Evolutionary conservation across 2,113 vertebrate species (phyloP), one percentile per base, ranked within the genome.

Genomic region (Melanerpes formicivorus): DNA sequence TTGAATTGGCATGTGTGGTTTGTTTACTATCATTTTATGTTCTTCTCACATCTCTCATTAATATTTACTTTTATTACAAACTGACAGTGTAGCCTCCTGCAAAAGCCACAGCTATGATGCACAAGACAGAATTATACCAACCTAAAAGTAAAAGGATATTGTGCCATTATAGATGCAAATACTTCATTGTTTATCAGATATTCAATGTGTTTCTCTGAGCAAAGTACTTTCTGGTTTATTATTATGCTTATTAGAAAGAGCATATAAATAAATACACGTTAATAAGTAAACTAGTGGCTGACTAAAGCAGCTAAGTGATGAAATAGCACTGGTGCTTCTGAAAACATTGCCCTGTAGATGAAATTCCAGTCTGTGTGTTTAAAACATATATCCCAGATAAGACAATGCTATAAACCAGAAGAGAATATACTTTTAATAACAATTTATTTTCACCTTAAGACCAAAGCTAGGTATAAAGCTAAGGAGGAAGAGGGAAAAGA

Each of bases 1-100:
- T 90, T 94, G 62, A 93, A 74, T 37, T 60, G 84, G 48, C 1
- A 0, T 9, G 6, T 29, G 30, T 72, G 90, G 90, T 84, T 58
- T 56, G 8, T 69, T 79, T 84, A 40, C 78, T 67, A 63, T 81
- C 78, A 54, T 67, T 84, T 87, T 80, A 77, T 2, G 1, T 52
- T 60, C 58, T 63, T 91, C 48, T 93, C 37, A 23, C 29, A 44
- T 44, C 67, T 81, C 46, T 71, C 55, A 63, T 82, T 63, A 90
- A 85, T 83, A 83, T 42, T 90, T 80, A 90, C 67, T 93, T 88
- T n/a, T 79, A 90, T 44, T 78, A 44, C 70, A 84, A 89, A 82
- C 32, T 42, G 34, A 82, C 30, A 73, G 42, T 5, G 0, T 32
- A 76, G 59, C 56, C 66, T 90, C 71, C 71, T 60, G 42, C 75